Base-by-base conservation (phyloP, 2,113 vertebrate genomes). In the Pavo muticus region DNA sequence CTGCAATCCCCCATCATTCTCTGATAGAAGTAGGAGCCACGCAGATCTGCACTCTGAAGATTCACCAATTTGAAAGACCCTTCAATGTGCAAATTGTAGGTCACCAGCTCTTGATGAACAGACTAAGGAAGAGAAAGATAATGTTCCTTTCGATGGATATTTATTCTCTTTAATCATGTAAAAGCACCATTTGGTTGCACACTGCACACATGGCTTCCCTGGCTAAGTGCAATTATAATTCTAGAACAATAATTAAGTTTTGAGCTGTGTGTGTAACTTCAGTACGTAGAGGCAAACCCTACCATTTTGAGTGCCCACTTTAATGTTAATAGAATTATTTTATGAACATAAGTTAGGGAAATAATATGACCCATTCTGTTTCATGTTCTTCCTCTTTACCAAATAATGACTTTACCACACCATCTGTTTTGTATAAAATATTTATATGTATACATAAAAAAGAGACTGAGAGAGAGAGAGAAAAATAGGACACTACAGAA, bases 391-490 rank as follows among this genome's bases (percentile, higher is more conserved):
- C 52, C 82, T 92, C 90, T 96, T 96, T 91, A 88, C 52, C 50
- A n/a, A 83, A 78, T 93, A 81, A 57, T 42, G 93, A 84, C 85
- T 93, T 91, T 61, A 95, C 56, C 52, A 91, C 69, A 80, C 93
- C 91, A 97, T 95, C 95, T 97, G 95, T 91, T 96, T 95, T 95
- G 82, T 42, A 95, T 95, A 93, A 95, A 97, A 93, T 95, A 95
- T 94, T 95, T 96, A 96, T 86, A 37, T 61, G 56, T 80, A 93
- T 52, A 52, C 80, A 60, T 76, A 77, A 93, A 86, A 84, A 59
- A 63, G 68, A 52, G 21, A 68, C 59, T 8, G 21, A 61, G 61
- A 40, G 37, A 89, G 59, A 72, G 30, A 75, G 63, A 82, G 44
- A 45, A n/a, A 91, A 94, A 14, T 95, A 88, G 88, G 79, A 59